Evolutionary conservation across 2,113 vertebrate species (phyloP).

Genomic region (Barnardius zonarius): DNA sequence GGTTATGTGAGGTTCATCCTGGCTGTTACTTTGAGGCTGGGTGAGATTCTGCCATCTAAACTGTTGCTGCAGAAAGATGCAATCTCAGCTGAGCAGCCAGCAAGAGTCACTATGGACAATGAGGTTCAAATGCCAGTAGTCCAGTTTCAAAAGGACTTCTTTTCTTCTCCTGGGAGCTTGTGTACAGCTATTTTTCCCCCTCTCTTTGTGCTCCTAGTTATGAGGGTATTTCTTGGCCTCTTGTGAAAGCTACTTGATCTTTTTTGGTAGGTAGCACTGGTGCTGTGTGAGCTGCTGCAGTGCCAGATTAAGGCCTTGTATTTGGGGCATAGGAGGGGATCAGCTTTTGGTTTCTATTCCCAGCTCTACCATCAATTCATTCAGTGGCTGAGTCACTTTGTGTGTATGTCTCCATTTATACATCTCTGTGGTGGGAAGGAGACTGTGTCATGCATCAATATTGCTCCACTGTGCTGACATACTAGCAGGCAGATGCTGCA

Average conservation of each 20-base stretch:
- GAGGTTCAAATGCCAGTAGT: neutral
- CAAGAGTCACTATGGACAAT: neutral
- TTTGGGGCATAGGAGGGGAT: neutral
- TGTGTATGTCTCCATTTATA: neutral
- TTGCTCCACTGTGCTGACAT: neutral
- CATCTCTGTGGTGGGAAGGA: neutral
- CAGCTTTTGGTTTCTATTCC: neutral
- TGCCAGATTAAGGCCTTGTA: neutral
- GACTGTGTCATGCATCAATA: neutral
- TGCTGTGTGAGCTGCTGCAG: neutral
- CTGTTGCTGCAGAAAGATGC: neutral
- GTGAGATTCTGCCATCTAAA: neutral
- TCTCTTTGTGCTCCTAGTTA: neutral
- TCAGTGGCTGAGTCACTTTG: neutral
- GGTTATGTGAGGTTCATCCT: neutral
- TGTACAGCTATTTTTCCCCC: neutral
- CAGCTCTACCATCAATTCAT: neutral
- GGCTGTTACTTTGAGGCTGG: neutral
- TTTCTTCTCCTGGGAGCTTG: neutral
- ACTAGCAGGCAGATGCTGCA: neutral
- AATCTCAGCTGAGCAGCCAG: neutral
- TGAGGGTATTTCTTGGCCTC: neutral
- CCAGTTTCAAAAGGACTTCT: neutral
- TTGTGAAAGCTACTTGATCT: neutral
- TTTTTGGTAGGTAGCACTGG: neutral